Evolutionary conservation across 2,797 vertebrate species (phyloP), one percentile per base, ranked within the genome.

Genomic region (Hephaestus fuliginosus): DNA sequence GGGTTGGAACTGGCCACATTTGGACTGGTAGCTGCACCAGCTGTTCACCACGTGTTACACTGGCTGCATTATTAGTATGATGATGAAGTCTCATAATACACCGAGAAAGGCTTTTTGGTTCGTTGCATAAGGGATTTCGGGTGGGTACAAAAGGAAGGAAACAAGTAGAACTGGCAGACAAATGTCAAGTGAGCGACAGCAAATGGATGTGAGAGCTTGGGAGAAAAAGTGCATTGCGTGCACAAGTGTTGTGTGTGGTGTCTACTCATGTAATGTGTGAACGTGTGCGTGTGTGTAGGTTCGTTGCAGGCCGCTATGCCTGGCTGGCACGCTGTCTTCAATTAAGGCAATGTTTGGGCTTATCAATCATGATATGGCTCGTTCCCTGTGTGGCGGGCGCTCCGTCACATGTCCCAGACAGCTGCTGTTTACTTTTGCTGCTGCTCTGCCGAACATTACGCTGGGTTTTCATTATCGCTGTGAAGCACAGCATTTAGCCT

Each of bases 301-400:
- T 69, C 69, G 70, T 69, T 65, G 83, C 22, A 15, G 49, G 73
- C 62, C 73, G 80, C 86, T 73, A 72, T 76, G 84, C 58, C 57
- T 65, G 69, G 58, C 86, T 88, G 84, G 62, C 62, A 81, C 69
- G 68, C 82, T 78, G 72, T 86, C 75, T 91, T 94, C 84, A 92
- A 92, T 94, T 90, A 93, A 76, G 73, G 55, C 85, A 12, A 90
- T 89, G 88, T 85, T 83, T 85, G 78, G 76, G 78, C 90, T 89
- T 92, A 92, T 95, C 93, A 93, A 88, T 95, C 93, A 94, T 71
- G 82, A 92, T 88, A 68, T 33, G 76, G 87, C 84, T 90, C 69
- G 62, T 87, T 92, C 84, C 62, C 81, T 49, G 61, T 63, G 86
- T 86, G 81, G 70, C 25, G 4, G 56, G 20, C 18, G 17, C 76